These are phyloP conservation scores for Tylochromis polylepis DNA, from an alignment of 2,113 vertebrate species.

Conservation along the genomic window DNA sequence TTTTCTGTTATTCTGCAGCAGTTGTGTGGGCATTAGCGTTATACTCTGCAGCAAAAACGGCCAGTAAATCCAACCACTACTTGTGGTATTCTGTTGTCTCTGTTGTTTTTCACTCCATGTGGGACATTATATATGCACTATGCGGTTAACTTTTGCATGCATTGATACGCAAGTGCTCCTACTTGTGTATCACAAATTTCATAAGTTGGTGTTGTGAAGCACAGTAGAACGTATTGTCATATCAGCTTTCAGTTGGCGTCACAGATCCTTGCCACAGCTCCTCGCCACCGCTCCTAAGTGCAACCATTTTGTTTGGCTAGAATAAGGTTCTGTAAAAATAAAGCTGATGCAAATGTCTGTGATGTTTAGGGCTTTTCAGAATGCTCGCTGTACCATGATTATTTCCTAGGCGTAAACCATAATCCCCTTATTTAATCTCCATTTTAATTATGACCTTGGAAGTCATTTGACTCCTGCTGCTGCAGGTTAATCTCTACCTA, in stretches of 20 bases:
- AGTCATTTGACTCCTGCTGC: neutral
- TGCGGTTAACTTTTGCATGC: conserved; percentile 42
- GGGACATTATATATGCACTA: neutral
- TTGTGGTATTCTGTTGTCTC: conserved; percentile 3
- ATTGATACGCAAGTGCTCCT: conserved; percentile 28
- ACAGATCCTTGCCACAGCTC: neutral
- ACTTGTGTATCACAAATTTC: conserved; percentile 33
- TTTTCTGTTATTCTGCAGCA: conserved; percentile 8
- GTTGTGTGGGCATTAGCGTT: conserved; percentile 1
- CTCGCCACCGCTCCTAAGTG: neutral
- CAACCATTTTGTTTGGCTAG: neutral
- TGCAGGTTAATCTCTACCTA: conserved; percentile 1
- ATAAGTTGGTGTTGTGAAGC: neutral
- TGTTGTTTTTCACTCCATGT: neutral
- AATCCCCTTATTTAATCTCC: conserved; percentile 31
- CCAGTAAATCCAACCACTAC: conserved; percentile 2
- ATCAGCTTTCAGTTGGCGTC: conserved; percentile 22
- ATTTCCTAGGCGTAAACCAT: conserved; percentile 9
- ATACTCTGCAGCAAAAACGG: neutral
- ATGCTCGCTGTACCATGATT: neutral
- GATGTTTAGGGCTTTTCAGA: neutral
- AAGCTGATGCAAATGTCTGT: neutral
- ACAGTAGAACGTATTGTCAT: conserved; percentile 49
- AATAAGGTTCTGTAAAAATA: neutral
- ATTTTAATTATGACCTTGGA: conserved; percentile 14